Evolutionary conservation across 2,113 vertebrate genomes (phyloP), one percentile per base, ranked within the genome.

Genomic region (Lophius piscatorius): DNA sequence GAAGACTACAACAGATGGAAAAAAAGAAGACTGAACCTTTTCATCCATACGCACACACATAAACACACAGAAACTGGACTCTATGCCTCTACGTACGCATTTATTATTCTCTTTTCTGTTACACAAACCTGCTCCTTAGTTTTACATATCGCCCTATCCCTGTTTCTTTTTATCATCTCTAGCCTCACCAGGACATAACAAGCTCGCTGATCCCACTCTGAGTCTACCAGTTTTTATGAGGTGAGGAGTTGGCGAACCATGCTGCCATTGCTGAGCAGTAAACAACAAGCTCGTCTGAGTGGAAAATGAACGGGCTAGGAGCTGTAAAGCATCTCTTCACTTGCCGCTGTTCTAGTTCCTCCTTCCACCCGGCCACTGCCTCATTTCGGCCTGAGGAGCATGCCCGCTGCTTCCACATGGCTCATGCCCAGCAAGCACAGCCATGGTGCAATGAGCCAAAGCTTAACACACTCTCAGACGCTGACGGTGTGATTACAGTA

Each of bases 391-490:
- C 72, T 22, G 35, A 63, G 60, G 57, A 74, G 69, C 48, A 21
- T 22, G 61, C 80, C 71, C 58, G 17, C 70, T 57, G 76, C 78
- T 70, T 83, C 76, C 77, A 70, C 81, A 76, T 78, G 76, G 75
- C 81, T 76, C 75, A 17, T 51, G 76, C 81, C 82, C 85, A 83
- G 75, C 76, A 41, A 64, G 83, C 74, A 66, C 75, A 47, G 74
- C 78, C 68, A 76, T 21, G 75, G 78, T 61, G 78, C 82, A 82
- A 83, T 78, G 84, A 83, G 88, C 81, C 74, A 57, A 51, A 46
- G 84, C 80, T 76, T 84, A 80, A 84, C 84, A 80, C 86, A 74
- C 76, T 84, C 79, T 74, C 80, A 61, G 78, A 84, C 70, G 70
- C 77, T 74, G 83, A 82, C 81, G 70, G 77, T 42, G 81, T 74